Conservation (phyloP, 2,113 vertebrate genomes). For the Sturnus vulgaris region DNA sequence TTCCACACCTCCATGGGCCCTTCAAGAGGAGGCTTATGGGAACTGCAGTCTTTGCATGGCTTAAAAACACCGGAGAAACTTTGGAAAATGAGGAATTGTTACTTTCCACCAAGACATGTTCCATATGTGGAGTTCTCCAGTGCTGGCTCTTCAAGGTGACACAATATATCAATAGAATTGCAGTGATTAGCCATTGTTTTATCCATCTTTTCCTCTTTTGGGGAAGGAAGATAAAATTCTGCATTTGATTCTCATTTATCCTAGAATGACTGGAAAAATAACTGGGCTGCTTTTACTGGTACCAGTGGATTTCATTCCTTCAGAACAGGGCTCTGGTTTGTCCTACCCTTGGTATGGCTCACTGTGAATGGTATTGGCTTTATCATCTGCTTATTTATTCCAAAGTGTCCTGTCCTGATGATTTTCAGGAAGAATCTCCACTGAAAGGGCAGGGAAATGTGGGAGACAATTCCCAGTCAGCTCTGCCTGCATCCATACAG, state of each 20-base stretch:
- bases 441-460: neutral
- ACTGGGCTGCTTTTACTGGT: neutral
- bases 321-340: neutral
- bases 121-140: neutral
- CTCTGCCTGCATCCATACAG: neutral
- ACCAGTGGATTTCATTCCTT: neutral
- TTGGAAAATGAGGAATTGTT: neutral
- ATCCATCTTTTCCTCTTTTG: neutral
- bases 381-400: neutral
- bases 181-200: neutral
- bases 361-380: neutral
- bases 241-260: neutral
- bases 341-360: neutral
- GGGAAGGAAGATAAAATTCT: neutral
- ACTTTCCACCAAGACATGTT: neutral
- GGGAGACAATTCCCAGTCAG: neutral
- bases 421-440: neutral
- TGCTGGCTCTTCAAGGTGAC: neutral
- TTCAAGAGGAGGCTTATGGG: neutral
- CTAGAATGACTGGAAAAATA: neutral
- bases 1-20: neutral
- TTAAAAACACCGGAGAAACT: neutral
- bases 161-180: neutral
- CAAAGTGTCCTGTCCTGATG: accelerated
- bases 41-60: neutral